phyloP scores from a whole-genome alignment of 2,113 vertebrate genomes.

The Catharus fuscescens region DNA sequence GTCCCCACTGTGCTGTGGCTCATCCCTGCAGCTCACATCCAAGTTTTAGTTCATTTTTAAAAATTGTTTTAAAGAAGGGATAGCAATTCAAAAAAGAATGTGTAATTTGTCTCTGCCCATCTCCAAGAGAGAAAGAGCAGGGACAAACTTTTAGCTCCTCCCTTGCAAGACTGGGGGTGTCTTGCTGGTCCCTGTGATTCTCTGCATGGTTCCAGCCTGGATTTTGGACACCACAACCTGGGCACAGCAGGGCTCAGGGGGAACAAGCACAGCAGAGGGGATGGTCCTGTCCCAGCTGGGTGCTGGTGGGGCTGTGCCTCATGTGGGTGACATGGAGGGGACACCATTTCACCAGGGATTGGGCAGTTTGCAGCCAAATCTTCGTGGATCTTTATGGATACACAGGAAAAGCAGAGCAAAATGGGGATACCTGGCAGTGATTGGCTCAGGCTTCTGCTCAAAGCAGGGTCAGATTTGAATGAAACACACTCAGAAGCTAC shows the following conservation, averaged over 20 bases:
- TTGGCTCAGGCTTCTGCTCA: background rate
- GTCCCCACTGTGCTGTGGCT: background rate
- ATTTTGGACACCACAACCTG: rapidly evolving
- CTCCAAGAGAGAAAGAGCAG: background rate
- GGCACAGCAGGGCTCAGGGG: background rate
- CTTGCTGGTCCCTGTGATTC: background rate
- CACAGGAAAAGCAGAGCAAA: background rate
- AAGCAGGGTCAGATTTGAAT: background rate
- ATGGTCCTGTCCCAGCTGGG: background rate
- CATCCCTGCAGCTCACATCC: background rate
- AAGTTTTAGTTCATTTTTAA: background rate
- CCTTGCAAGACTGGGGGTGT: background rate
- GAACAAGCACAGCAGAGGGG: background rate
- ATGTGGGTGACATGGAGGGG: background rate
- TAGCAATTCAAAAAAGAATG: background rate
- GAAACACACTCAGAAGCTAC: background rate
- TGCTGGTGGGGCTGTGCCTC: background rate
- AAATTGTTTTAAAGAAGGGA: background rate
- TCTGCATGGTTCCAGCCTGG: rapidly evolving
- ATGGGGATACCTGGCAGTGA: background rate
- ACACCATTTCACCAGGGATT: background rate
- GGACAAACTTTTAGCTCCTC: background rate
- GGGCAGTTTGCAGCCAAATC: background rate
- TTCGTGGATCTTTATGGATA: background rate
- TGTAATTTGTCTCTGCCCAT: background rate